A percentile compares a stretch with the other conserved stretches of the same genome.
These are phyloP conservation scores for Typhlichthys subterraneus DNA, from an alignment of 2,797 vertebrate species.

Conservation along the genomic window DNA sequence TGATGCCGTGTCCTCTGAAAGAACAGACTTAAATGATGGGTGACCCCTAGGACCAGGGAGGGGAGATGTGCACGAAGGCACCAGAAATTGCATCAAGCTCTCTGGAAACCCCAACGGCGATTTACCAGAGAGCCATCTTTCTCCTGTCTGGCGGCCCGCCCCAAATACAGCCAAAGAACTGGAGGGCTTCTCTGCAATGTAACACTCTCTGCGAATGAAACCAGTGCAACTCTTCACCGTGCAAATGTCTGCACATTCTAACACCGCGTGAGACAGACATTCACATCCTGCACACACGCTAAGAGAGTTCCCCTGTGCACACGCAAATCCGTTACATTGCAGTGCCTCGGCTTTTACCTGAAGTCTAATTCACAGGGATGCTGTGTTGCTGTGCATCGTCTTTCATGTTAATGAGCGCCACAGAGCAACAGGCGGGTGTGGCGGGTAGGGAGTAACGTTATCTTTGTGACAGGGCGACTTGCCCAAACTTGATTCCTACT, in stretches of 20 bases:
- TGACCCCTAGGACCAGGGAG: slow-evolving; percentile 27
- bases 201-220: slow-evolving; percentile 23
- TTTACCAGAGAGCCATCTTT: slow-evolving; percentile 49
- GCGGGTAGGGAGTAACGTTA: no score
- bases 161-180: slow-evolving; percentile 55
- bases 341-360: slow-evolving; percentile 36
- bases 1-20: slow-evolving; percentile 23
- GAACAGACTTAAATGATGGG: slow-evolving; percentile 1
- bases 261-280: slow-evolving; percentile 1
- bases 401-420: no score
- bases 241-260: background rate
- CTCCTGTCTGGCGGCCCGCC: slow-evolving; percentile 53
- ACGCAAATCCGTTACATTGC: slow-evolving; percentile 22
- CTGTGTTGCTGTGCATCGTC: slow-evolving; percentile 43
- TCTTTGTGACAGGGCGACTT: no score
- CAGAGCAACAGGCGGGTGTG: no score
- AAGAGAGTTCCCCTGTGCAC: slow-evolving; percentile 7
- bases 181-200: slow-evolving; percentile 32
- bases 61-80: slow-evolving; percentile 25
- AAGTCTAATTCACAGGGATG: slow-evolving; percentile 52
- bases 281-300: slow-evolving; percentile 11
- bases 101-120: slow-evolving; percentile 47
- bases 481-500: no score
- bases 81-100: slow-evolving; percentile 58
- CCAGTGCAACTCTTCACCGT: background rate